Conservation (phyloP, 1,140 invertebrate genomes). For the Zaprionus africanus region DNA sequence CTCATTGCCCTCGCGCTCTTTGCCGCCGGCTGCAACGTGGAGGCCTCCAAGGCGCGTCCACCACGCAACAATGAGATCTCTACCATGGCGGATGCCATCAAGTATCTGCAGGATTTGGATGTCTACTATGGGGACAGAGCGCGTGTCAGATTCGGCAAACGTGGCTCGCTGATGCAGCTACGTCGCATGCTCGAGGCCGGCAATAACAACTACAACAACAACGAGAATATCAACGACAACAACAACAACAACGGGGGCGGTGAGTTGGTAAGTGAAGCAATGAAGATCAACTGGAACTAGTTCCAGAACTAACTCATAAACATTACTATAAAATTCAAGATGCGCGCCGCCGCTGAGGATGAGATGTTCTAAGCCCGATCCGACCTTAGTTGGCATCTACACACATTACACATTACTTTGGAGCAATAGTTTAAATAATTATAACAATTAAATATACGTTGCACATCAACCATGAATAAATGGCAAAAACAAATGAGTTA, state of each 20-base stretch:
- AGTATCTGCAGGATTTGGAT: constrained; percentile 81
- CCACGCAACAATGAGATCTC: constrained; percentile 79
- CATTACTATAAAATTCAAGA: constrained; percentile 28
- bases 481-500: not conserved
- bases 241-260: constrained; percentile 24
- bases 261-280: constrained; percentile 57
- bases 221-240: constrained; percentile 22
- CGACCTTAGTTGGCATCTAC: constrained; percentile 30
- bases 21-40: constrained; percentile 54
- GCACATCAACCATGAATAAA: constrained; percentile 37
- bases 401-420: constrained; percentile 53
- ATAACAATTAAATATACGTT: constrained; percentile 18
- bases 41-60: constrained; percentile 70
- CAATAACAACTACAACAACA: constrained; percentile 36
- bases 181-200: constrained; percentile 53
- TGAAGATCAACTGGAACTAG: not conserved
- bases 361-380: constrained; percentile 49
- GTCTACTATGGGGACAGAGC: constrained; percentile 79
- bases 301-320: not conserved
- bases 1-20: constrained; percentile 61
- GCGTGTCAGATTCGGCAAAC: constrained; percentile 71
- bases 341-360: constrained; percentile 52
- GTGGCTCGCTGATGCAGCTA: constrained; percentile 55
- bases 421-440: constrained; percentile 71
- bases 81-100: constrained; percentile 80